Percentiles rank a stretch among this genome's conserved stretches.
These are phyloP conservation scores for Tetranychus urticae DNA, from an alignment of 1,140 invertebrate species.

Conservation along the genomic window DNA sequence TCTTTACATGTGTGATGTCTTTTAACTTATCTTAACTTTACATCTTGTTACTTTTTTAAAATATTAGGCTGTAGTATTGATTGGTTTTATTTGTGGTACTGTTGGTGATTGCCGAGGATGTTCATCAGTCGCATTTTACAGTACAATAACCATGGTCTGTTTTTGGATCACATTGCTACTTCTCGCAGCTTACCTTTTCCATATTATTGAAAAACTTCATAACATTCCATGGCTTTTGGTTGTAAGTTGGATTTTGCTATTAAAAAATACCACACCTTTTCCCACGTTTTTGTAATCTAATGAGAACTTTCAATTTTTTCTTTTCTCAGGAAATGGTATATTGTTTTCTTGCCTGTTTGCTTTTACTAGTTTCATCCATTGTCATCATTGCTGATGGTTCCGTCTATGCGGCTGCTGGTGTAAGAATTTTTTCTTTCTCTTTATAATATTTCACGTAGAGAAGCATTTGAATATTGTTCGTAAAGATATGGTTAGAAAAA, in stretches of 20 bases:
- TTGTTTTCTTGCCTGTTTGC: conserved; percentile 38
- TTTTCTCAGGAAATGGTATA: conserved; percentile 39
- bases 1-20: neutral
- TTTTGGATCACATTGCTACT: conserved; percentile 59
- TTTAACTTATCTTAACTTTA: neutral
- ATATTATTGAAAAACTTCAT: conserved; percentile 57
- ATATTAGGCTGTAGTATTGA: conserved; percentile 38
- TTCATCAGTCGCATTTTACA: conserved; percentile 37
- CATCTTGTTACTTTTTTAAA: conserved; percentile 14
- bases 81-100: conserved; percentile 59
- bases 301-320: neutral
- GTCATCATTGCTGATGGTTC: conserved; percentile 3
- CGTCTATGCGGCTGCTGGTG: conserved; percentile 1
- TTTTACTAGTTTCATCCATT: conserved; percentile 28
- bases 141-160: conserved; percentile 55
- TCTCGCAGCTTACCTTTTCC: conserved; percentile 54
- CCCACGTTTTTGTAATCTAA: neutral
- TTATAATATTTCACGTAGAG: too few species aligned
- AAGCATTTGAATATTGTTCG: too few species aligned
- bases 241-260: conserved; percentile 26
- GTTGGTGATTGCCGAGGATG: conserved; percentile 26
- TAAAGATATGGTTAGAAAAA: too few species aligned
- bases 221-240: conserved; percentile 65
- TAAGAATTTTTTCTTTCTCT: neutral
- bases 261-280: neutral